Base-by-base conservation (phyloP, 2,888 invertebrate genomes). In the Galerucella nymphaeae region DNA sequence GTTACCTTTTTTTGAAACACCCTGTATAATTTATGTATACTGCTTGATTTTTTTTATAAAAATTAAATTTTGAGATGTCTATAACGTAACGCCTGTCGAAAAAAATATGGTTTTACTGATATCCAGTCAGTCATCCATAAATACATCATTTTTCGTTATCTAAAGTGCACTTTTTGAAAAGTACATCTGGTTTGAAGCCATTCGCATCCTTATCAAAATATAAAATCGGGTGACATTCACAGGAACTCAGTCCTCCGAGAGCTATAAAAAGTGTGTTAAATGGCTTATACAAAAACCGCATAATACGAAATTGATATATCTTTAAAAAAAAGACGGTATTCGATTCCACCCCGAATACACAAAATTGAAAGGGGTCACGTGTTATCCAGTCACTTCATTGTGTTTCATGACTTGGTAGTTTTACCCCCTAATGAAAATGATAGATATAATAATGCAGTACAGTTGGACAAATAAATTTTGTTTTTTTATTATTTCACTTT, bases 291-390 rank as follows among this genome's bases (percentile, higher is more conserved):
- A 82, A 82, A 84, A 84, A 84, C 84, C 83, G 77, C 84, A 85
- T 84, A 85, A 85, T 85, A 82, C 80, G 82, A 81, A 84, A 84
- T 83, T 84, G 84, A 85, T 85, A 85, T 80, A 73, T 76, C 74
- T 77, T 75, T n/a, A 3, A 30, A 78, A 80, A 81, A 82, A 82
- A 81, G 78, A 80, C 79, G 78, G 77, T 77, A 77, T 74, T 74
- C 68, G 71, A 69, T 76, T 83, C 82, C 84, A 84, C 85, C 84
- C 84, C 78, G 79, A 83, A 83, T 63, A 82, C 79, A 82, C 77
- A 79, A 83, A 85, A 85, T 85, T 85, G 83, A 84, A 85, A 83
- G 84, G 85, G 85, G 85, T 85, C 86, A 83, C 84, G 85, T 85
- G 84, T 81, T 79, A 75, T 81, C 83, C 81, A 61, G 83, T 83